phyloP scores from a whole-genome alignment of 2,113 vertebrate species.

The Xiphophorus couchianus region DNA sequence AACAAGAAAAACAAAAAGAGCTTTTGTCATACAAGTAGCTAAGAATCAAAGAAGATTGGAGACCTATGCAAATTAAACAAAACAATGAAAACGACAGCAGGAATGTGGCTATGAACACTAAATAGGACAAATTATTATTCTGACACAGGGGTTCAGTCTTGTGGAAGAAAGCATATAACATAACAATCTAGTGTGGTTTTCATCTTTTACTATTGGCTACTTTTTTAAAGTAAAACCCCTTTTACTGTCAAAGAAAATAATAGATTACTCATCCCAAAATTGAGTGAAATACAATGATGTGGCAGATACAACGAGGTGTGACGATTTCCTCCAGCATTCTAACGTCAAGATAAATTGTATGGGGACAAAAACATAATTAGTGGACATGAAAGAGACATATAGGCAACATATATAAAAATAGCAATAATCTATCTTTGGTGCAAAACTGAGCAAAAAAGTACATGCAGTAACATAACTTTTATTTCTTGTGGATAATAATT shows the following conservation, averaged over 20 bases:
- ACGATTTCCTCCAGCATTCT: slow-evolving; percentile 36
- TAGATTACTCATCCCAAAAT: slow-evolving; percentile 11
- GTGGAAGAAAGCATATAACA: not conserved
- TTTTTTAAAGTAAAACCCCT: not conserved
- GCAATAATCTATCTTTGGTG: slow-evolving; percentile 26
- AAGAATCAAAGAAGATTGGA: slow-evolving; percentile 17
- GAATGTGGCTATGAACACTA: slow-evolving; percentile 18
- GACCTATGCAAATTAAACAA: slow-evolving; percentile 25
- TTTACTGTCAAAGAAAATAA: slow-evolving; percentile 17
- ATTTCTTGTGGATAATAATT: slow-evolving; percentile 10
- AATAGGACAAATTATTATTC: slow-evolving; percentile 12
- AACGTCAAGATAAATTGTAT: slow-evolving; percentile 46
- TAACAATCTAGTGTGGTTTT: slow-evolving; percentile 3
- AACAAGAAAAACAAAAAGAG: slow-evolving; percentile 4
- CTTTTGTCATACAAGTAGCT: slow-evolving; percentile 14
- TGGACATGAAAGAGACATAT: slow-evolving; percentile 31
- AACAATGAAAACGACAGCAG: not conserved
- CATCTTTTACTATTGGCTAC: not conserved
- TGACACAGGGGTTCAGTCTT: slow-evolving; percentile 20
- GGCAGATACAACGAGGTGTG: slow-evolving; percentile 25
- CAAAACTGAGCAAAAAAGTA: slow-evolving; percentile 36
- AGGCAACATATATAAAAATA: slow-evolving; percentile 31
- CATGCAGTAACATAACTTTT: slow-evolving; percentile 9
- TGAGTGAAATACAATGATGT: slow-evolving; percentile 33
- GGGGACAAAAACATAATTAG: slow-evolving; percentile 35